Conservation (phyloP, 2,113 vertebrate species). For the Hiodon tergisus region DNA sequence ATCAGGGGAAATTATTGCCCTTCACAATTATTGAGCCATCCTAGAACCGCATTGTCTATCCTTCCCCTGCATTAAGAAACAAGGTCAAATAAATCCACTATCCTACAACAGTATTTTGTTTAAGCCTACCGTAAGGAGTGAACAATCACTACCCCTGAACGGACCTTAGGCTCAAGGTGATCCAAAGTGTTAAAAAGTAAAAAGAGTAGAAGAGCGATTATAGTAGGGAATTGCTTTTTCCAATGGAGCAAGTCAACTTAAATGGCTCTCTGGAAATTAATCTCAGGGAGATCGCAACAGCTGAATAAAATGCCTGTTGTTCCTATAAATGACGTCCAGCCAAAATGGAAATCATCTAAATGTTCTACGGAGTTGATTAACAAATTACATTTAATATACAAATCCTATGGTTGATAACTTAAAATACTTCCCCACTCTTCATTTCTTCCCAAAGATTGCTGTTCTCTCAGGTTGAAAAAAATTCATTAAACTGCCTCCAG, state of each 20-base stretch:
- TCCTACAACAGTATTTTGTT: too few species aligned
- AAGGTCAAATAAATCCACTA: too few species aligned
- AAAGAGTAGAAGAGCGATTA: not conserved
- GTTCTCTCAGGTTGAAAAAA: slow-evolving; percentile 75
- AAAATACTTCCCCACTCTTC: slow-evolving; percentile 74
- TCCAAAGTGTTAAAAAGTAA: not conserved
- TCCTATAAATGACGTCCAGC: slow-evolving; percentile 23
- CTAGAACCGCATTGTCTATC: too few species aligned
- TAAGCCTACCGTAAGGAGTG: not conserved
- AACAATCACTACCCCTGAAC: not conserved
- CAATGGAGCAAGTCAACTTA: slow-evolving; percentile 4
- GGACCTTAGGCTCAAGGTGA: not conserved
- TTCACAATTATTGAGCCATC: too few species aligned
- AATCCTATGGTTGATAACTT: slow-evolving; percentile 71
- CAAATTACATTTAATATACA: slow-evolving; percentile 76
- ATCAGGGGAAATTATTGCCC: too few species aligned
- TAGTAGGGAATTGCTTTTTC: slow-evolving; percentile 2
- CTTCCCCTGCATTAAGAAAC: too few species aligned
- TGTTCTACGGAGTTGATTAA: slow-evolving; percentile 68
- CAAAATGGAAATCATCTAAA: slow-evolving; percentile 42
- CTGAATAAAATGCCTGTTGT: slow-evolving; percentile 26
- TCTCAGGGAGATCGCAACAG: not conserved
- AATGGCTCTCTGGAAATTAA: slow-evolving; percentile 12
- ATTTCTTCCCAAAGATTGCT: slow-evolving; percentile 76
- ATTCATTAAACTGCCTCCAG: slow-evolving; percentile 73